Conservation (phyloP, 2,113 vertebrate genomes). For the Sylvia atricapilla region DNA sequence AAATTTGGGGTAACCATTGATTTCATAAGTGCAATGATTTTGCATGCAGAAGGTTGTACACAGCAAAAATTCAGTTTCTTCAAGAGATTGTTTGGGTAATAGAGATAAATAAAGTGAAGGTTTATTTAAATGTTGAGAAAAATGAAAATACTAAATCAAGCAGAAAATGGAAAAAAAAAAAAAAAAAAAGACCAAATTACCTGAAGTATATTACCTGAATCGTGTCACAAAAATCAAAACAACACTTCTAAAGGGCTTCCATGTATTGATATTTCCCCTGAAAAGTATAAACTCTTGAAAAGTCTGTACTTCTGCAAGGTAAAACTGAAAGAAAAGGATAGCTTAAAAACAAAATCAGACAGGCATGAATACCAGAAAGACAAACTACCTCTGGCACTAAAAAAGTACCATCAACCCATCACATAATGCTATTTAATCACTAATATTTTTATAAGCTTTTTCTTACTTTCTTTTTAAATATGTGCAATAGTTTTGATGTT, state of each 20-base stretch:
- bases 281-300: no score
- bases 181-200: not conserved
- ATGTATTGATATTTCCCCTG: not conserved
- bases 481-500: not conserved
- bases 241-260: not conserved
- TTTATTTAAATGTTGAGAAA: not conserved
- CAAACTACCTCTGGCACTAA: not conserved
- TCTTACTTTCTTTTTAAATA: not conserved
- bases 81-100: not conserved
- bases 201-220: not conserved
- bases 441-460: not conserved
- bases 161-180: not conserved
- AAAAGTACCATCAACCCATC: not conserved
- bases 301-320: not conserved
- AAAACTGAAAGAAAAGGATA: not conserved
- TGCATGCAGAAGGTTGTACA: not conserved
- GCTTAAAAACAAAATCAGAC: not conserved
- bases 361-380: not conserved
- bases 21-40: not conserved
- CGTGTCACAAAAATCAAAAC: not conserved
- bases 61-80: not conserved
- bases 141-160: not conserved
- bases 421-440: not conserved
- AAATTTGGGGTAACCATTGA: not conserved
- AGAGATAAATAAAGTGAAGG: not conserved